A percentile compares a stretch with the other conserved stretches of the same genome.
These are phyloP conservation scores for Scatophagus argus DNA, from an alignment of 2,113 vertebrate species.

Conservation along the genomic window DNA sequence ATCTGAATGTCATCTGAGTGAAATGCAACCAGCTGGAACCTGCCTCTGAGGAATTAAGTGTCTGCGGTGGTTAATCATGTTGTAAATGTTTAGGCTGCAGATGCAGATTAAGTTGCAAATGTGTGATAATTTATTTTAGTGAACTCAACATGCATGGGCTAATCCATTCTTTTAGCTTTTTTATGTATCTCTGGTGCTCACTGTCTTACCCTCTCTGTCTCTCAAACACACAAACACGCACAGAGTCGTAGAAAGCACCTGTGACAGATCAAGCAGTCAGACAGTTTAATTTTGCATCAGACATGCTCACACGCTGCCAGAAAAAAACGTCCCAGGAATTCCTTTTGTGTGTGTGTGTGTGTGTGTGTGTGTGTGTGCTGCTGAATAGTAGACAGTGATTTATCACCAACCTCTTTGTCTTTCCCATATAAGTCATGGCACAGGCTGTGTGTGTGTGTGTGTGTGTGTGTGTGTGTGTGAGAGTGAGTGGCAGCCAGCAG, in stretches of 20 bases:
- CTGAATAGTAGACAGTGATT: slow-evolving; percentile 58
- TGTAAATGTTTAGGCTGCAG: slow-evolving; percentile 4
- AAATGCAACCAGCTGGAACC: slow-evolving; percentile 41
- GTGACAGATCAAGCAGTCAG: slow-evolving; percentile 71
- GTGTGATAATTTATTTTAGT: not conserved
- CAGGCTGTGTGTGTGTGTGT: slow-evolving; percentile 10
- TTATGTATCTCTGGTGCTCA: not conserved
- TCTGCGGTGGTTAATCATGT: slow-evolving; percentile 21
- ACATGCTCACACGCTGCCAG: slow-evolving; percentile 49
- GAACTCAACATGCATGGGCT: not conserved
- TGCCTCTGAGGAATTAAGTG: slow-evolving; percentile 10
- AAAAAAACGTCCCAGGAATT: slow-evolving; percentile 28
- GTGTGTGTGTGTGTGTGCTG: slow-evolving; percentile 26
- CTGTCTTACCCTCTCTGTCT: not conserved
- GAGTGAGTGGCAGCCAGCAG: slow-evolving; percentile 45
- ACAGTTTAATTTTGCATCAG: slow-evolving; percentile 66
- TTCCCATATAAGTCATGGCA: slow-evolving; percentile 59
- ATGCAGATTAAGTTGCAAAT: not conserved
- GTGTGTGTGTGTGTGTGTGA: slow-evolving; percentile 25
- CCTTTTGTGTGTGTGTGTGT: slow-evolving; percentile 29
- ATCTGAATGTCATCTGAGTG: slow-evolving; percentile 37
- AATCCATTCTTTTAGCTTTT: not conserved
- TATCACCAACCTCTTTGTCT: slow-evolving; percentile 69
- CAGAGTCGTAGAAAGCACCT: slow-evolving; percentile 49
- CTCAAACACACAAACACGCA: slow-evolving; percentile 9